Evolutionary conservation across 2,888 invertebrate genomes (phyloP), one percentile per base, ranked within the genome.

Genomic region (Drosophila bunnanda): DNA sequence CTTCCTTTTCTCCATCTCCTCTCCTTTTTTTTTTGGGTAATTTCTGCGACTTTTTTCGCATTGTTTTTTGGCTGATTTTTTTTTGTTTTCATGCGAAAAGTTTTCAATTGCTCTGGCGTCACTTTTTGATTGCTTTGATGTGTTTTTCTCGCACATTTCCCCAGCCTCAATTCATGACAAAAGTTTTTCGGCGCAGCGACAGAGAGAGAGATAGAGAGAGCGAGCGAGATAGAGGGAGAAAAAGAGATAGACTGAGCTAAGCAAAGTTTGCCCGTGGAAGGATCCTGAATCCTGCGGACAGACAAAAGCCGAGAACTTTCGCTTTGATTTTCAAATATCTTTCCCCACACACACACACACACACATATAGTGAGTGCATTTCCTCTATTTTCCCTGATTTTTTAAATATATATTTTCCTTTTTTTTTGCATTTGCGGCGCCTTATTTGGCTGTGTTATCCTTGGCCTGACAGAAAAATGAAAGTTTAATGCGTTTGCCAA

Each of bases 401-500:
- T 34, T 56, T 48, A 48, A 25, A 25, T 43, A 39, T 55, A 39
- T 56, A 30, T 20, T 46, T 43, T 53, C 12, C 20, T 30, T 48
- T 43, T 39, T 34, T 54, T 43, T 55, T 52, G 38, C 55, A 38
- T 60, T 46, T 56, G 60, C 56, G 28, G 64, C 41, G 65, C 32
- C 58, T 32, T 62, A 17, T 71, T 54, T 54, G 50, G 32, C 72
- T 59, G 58, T 60, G 55, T 66, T 81, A 77, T 78, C 75, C 73
- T 82, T 82, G 88, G 76, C 77, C 73, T 76, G 79, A 81, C 75
- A 78, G 78, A 90, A 89, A 91, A 90, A 87, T 90, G 89, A 90
- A 90, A 90, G 90, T 91, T 90, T 89, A 89, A 90, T 90, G 87
- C 89, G 88, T 89, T 90, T 89, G 85, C 84, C 90, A 90, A 90